These are phyloP conservation scores for Fulica atra DNA, from an alignment of 2,113 vertebrate genomes.

Conservation along the genomic window DNA sequence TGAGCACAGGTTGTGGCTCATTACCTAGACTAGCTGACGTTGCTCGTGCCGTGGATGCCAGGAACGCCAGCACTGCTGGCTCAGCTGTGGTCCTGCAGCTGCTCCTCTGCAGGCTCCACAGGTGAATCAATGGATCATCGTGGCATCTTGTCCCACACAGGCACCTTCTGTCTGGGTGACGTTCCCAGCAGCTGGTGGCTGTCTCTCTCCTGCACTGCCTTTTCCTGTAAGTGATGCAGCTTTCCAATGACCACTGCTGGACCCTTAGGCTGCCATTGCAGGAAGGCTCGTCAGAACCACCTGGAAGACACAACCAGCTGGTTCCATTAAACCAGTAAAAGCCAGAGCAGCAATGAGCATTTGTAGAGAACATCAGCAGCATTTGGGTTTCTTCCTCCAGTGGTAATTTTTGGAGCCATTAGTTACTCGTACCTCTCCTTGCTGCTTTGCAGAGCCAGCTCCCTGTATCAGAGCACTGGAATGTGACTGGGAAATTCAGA, in stretches of 20 bases:
- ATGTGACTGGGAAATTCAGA: neutral
- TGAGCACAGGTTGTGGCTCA: neutral
- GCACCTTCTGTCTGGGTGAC: neutral
- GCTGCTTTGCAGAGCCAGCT: neutral
- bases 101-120: neutral
- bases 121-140: neutral
- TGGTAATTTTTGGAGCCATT: neutral
- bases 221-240: neutral
- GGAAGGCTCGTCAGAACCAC: neutral
- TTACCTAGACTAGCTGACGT: neutral
- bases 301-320: neutral
- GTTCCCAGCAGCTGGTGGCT: neutral
- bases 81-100: neutral
- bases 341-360: neutral
- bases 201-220: neutral
- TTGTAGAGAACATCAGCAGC: neutral
- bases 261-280: neutral
- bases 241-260: neutral
- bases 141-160: neutral
- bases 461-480: neutral
- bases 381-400: neutral
- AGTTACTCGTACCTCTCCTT: neutral
- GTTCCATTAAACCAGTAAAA: neutral
- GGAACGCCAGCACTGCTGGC: neutral
- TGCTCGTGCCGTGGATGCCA: neutral